Base-by-base conservation (phyloP, 2,113 vertebrate genomes). In the Odocoileus virginianus region DNA sequence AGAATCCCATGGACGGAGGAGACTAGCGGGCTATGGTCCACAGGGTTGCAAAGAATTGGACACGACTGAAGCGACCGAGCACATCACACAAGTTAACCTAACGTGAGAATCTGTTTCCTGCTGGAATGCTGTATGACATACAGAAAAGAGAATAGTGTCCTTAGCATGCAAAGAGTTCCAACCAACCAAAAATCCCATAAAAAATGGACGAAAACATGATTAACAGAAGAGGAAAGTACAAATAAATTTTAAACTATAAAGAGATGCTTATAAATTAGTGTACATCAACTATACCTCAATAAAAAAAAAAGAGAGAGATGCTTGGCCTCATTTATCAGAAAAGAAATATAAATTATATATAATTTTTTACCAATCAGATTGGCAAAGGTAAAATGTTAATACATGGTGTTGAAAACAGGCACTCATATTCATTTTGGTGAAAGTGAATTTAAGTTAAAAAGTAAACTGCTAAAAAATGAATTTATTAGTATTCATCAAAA, bases 231-330 rank as follows among this genome's bases (percentile, higher is more conserved):
- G 27, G 40, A 86, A 90, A 82, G 74, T 55, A 67, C 43, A 93
- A 90, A 50, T 78, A 50, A 27, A 52, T 78, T 96, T 97, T 92
- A 79, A 92, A 83, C n/a, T 78, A 89, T 64, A 85, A 94, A 95
- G 78, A 81, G 78, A 33, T 33, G 28, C 78, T 50, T 81, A 50
- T 50, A 81, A 47, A 81, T 19, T 81, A 81, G 45, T 50, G 16
- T 81, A 81, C 78, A 50, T 79, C 16, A 33, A 30, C 16, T 50
- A 81, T 81, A 33, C 16, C 78, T 52, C 16, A 81, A 21, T 33
- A 33, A 33, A 81, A 81, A 67, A 3, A 50, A 5, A 9, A 79
- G 8, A 81, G 78, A 81, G 40, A 89, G 85, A 95, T 64, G 21
- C 47, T 28, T 84, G 57, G 3, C 60, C 33, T 87, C 45, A 54